phyloP scores from a whole-genome alignment of 92 coral and sea anemone species.

The Paramuricea clavata region DNA sequence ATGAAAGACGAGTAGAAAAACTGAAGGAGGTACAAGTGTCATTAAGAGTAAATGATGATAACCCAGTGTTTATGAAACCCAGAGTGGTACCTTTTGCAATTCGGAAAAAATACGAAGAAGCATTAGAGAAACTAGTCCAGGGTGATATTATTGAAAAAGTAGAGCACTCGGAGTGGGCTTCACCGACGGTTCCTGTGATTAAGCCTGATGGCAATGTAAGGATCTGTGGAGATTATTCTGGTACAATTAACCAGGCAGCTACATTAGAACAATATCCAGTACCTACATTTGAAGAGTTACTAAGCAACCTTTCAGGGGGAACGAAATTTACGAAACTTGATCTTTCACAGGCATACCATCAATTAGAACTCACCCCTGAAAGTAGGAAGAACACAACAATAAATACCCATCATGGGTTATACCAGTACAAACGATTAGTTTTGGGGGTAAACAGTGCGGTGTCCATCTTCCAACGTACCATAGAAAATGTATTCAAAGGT shows the following conservation, averaged over 20 bases:
- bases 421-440: constrained; percentile 48
- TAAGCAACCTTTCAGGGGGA: constrained; percentile 41
- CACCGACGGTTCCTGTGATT: constrained; percentile 60
- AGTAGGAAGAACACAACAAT: no score
- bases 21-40: constrained; percentile 69
- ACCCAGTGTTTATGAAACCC: no score
- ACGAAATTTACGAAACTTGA: constrained; percentile 66
- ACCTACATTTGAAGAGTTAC: constrained; percentile 60
- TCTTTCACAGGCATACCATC: constrained; percentile 73
- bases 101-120: constrained; percentile 52
- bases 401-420: no score
- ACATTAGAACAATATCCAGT: no score
- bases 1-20: constrained; percentile 7
- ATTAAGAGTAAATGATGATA: no score
- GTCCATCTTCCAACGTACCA: no score
- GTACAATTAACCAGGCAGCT: constrained; percentile 56
- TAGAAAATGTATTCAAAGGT: no score
- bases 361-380: constrained; percentile 59
- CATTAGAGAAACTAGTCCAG: not conserved
- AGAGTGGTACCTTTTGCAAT: constrained; percentile 69
- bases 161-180: constrained; percentile 71
- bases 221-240: constrained; percentile 60
- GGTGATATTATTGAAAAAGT: constrained; percentile 63
- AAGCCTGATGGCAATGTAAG: constrained; percentile 62
- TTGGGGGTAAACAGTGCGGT: constrained; percentile 35